Percentiles rank a stretch among this genome's conserved stretches.
Evolutionary conservation across 2,113 vertebrate species (phyloP).

Genomic region (Speoplatyrhinus poulsoni): DNA sequence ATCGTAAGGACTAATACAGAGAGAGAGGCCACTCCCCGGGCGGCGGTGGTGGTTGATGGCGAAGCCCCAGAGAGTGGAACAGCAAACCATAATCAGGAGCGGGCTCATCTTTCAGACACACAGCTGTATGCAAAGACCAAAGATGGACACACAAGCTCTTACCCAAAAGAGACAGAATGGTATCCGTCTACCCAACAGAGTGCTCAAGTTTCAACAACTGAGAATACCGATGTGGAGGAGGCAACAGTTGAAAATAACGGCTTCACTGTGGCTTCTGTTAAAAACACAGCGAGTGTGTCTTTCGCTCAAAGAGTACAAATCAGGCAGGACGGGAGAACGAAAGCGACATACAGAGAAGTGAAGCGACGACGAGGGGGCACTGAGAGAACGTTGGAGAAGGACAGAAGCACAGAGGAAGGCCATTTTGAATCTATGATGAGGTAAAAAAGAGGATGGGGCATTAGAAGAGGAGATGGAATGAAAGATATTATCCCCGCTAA

Average conservation of each 20-base stretch:
- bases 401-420: conserved; percentile 28
- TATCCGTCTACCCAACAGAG: conserved; percentile 16
- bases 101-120: conserved; percentile 21
- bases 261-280: conserved; percentile 62
- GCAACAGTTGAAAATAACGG: conserved; percentile 46
- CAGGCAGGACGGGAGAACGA: conserved; percentile 55
- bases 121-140: conserved; percentile 24
- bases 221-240: conserved; percentile 26
- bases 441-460: conserved; percentile 14
- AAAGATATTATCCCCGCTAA: conserved; percentile 20
- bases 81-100: conserved; percentile 32
- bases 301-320: conserved; percentile 66
- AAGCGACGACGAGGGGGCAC: conserved; percentile 6
- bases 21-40: conserved; percentile 10
- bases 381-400: conserved; percentile 21
- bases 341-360: conserved; percentile 41
- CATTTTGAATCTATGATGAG: conserved; percentile 13
- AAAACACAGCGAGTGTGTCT: conserved; percentile 65
- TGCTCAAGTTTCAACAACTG: conserved; percentile 1
- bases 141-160: conserved; percentile 13
- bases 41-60: background rate
- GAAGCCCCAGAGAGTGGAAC: conserved; percentile 19
- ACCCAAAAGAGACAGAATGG: conserved; percentile 12
- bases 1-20: conserved; percentile 52
- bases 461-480: conserved; percentile 25